phyloP scores from a whole-genome alignment of 2,888 invertebrate species.

The Mythimna ferrago region DNA sequence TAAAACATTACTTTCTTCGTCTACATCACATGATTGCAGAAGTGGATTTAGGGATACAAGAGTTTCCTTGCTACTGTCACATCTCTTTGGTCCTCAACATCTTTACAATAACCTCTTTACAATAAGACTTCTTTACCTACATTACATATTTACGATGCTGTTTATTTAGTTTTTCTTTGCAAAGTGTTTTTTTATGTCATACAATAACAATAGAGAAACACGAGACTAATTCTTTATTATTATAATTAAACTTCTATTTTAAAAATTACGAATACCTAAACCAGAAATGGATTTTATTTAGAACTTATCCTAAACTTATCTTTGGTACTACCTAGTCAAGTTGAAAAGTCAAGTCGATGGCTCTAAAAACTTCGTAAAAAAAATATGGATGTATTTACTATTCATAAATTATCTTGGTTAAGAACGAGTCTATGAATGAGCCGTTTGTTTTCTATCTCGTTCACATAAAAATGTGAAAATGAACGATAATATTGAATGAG shows the following conservation, averaged over 20 bases:
- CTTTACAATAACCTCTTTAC: background rate
- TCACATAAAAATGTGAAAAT: constrained; percentile 54
- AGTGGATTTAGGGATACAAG: too few relatives aligned
- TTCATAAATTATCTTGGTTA: constrained; percentile 31
- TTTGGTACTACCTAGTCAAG: constrained; percentile 1
- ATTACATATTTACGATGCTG: background rate
- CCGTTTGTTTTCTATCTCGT: constrained; percentile 42
- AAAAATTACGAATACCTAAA: background rate
- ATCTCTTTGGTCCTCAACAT: too few relatives aligned
- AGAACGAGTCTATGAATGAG: constrained; percentile 36
- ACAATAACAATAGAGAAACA: too few relatives aligned
- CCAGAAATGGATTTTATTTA: background rate
- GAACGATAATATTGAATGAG: constrained; percentile 55
- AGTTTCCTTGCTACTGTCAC: too few relatives aligned
- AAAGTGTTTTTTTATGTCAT: background rate
- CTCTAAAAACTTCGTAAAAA: background rate
- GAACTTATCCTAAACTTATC: constrained; percentile 10
- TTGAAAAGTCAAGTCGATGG: background rate
- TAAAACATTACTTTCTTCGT: background rate
- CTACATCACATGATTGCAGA: too few relatives aligned
- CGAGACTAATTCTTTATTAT: too few relatives aligned
- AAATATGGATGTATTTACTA: constrained; percentile 30
- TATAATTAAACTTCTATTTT: background rate
- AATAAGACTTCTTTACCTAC: too few relatives aligned
- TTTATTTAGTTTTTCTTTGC: background rate